Evolutionary conservation across 2,113 vertebrate species (phyloP), one percentile per base, ranked within the genome.

Genomic region (Microcebus lehilahytsara): DNA sequence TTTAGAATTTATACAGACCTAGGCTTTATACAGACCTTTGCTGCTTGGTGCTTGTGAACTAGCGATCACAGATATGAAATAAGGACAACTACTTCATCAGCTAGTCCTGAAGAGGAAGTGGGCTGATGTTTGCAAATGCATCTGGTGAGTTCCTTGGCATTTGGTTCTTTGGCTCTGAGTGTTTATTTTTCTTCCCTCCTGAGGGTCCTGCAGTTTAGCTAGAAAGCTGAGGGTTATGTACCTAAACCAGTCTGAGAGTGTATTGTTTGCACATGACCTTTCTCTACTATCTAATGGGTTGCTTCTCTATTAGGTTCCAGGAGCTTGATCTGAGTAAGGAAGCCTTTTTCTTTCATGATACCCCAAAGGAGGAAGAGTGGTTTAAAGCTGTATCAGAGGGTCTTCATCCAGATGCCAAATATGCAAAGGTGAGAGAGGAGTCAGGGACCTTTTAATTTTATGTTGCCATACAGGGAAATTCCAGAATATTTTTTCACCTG

Each of bases 241-340:
- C 8, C 69, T 16, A 40, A 62, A 83, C 23, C 30, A 71, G 2
- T 49, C 37, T 58, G 60, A 81, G 42, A 62, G 46, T 0, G 2
- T 64, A 14, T 83, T 40, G 14, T 56, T 14, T 22, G 1, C n/a
- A 53, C 20, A 2, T 40, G 34, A 27, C 11, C 53, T 23, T 94
- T 58, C n/a, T 81, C 92, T 64, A 4, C 42, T 89, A 3, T 42
- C 80, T 97, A 42, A 97, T 9, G 72, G 72, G 25, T 81, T 98
- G 97, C 85, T 96, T 98, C 97, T 98, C 94, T 93, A 34, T 42
- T 81, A 99, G 99, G 84, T 99, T 99, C 97, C 99, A 99, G 98
- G 99, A 99, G 96, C 99, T 99, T 51, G 99, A 99, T 98, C 99
- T 99, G 96, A 99, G 99, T 98, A 99, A 99, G 98, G 99, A 99